Evolutionary conservation across 2,888 invertebrate species (phyloP).

Genomic region (Yponomeuta malinellus): DNA sequence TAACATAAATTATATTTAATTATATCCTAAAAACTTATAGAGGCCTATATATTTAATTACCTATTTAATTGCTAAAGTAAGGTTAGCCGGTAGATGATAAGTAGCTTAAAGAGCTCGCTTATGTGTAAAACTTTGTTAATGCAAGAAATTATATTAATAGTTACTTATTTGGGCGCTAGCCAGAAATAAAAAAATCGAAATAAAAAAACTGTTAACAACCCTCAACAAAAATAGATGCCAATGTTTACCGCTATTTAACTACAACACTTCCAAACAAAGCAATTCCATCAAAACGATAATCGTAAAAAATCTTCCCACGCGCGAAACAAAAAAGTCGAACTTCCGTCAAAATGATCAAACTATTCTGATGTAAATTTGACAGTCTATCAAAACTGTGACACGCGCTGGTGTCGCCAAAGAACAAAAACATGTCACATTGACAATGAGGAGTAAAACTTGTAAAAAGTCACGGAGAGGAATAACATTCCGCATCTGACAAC

Average conservation of each 20-base stretch:
- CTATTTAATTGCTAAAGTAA: too few relatives aligned
- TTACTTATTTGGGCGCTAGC: too few relatives aligned
- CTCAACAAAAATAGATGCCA: background rate
- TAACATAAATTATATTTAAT: too few relatives aligned
- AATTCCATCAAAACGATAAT: background rate
- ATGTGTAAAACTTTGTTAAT: too few relatives aligned
- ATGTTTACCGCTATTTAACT: conserved; percentile 13
- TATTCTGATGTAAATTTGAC: conserved; percentile 69
- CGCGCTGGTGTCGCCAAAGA: conserved; percentile 44
- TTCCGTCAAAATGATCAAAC: conserved; percentile 26
- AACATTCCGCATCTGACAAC: conserved; percentile 36
- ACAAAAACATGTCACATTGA: conserved; percentile 43
- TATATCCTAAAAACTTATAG: too few relatives aligned
- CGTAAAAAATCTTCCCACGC: conserved; percentile 42
- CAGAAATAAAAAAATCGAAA: background rate
- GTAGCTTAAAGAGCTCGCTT: too few relatives aligned
- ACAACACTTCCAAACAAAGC: conserved; percentile 6
- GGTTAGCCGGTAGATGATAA: too few relatives aligned
- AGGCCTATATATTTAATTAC: too few relatives aligned
- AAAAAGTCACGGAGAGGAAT: conserved; percentile 27
- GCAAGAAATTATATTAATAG: too few relatives aligned
- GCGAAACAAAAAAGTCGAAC: conserved; percentile 21
- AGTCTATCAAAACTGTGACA: conserved; percentile 65
- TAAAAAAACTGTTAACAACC: background rate
- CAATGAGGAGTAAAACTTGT: conserved; percentile 50